Evolutionary conservation across 2,797 vertebrate species (phyloP), one percentile per base, ranked within the genome.

Genomic region (Sebastes cheni): DNA sequence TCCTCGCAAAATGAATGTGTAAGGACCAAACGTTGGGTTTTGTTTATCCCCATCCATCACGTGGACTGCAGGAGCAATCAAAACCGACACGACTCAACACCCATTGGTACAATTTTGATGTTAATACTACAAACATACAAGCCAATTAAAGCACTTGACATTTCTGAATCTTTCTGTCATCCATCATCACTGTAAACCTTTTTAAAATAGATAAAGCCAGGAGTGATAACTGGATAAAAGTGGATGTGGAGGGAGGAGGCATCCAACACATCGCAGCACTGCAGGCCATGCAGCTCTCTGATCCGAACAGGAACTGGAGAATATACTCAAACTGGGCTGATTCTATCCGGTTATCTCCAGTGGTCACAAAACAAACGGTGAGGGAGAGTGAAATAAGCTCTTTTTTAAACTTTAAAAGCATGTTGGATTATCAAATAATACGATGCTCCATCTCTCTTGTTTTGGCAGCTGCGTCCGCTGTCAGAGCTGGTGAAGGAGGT

Each of bases 401-500:
- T 61, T 58, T 55, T 4, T 20, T 52, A 52, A 58, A 12, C 46
- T 52, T 55, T 52, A 46, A 62, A 74, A 46, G 1, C 11, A 30
- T 5, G 13, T n/a, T 55, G 46, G 39, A 78, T 68, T 36, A 8
- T 75, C 18, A 25, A 30, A 62, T 2, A 74, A 59, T 20, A 3
- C 50, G 30, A 10, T 5, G 10, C 52, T 42, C 8, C 5, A 18
- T 72, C 16, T 52, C 13, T 32, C 22, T 55, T 79, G 10, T 54
- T 78, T 69, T 13, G 2, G 62, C 79, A 98, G 97, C 83, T 97
- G 67, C 94, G 88, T 10, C 96, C 96, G 0, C 75, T 98, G 27
- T 96, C 95, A 22, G 97, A 98, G 83, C 92, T 98, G 92, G 97
- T 98, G 68, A 97, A 97, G 77, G 97, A 97, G 86, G 96, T 98